These are phyloP conservation scores for Pseudoatta argentina DNA, from an alignment of 1,140 invertebrate genomes.

Conservation along the genomic window DNA sequence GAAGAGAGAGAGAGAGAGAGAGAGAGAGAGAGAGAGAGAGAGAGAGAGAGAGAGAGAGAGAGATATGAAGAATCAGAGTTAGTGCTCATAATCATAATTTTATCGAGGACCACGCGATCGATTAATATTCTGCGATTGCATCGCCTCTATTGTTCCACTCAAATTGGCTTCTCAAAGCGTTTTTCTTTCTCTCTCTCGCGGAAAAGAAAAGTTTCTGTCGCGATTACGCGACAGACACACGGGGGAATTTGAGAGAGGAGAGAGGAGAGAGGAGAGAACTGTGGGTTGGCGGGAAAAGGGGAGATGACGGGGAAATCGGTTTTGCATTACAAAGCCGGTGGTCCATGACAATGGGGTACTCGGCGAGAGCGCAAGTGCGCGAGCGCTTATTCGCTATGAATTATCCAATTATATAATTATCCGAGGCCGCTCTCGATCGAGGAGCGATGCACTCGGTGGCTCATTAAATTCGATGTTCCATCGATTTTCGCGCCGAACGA, in stretches of 20 bases:
- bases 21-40: too few relatives aligned
- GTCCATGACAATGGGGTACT: constrained; percentile 66
- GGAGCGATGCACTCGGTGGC: constrained; percentile 28
- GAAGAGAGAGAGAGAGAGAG: not conserved
- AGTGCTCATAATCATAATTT: constrained; percentile 9
- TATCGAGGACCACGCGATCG: constrained; percentile 33
- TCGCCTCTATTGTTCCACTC: constrained; percentile 34
- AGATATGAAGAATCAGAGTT: not conserved
- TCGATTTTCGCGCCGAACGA: constrained; percentile 27
- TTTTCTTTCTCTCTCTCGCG: constrained; percentile 13
- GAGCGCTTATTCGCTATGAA: constrained; percentile 68
- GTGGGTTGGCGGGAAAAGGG: not conserved
- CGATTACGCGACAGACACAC: constrained; percentile 40
- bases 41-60: not conserved
- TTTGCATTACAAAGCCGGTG: constrained; percentile 74
- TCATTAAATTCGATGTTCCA: constrained; percentile 34
- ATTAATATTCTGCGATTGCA: constrained; percentile 52
- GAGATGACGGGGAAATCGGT: constrained; percentile 54
- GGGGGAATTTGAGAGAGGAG: not conserved
- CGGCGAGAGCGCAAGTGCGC: constrained; percentile 59
- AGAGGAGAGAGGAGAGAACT: not conserved
- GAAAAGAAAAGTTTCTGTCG: constrained; percentile 36
- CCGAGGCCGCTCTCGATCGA: constrained; percentile 27
- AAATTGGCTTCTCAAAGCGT: not conserved
- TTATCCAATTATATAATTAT: constrained; percentile 73